Conservation (phyloP, 2,888 invertebrate species). For the Trachelus tabidus region DNA sequence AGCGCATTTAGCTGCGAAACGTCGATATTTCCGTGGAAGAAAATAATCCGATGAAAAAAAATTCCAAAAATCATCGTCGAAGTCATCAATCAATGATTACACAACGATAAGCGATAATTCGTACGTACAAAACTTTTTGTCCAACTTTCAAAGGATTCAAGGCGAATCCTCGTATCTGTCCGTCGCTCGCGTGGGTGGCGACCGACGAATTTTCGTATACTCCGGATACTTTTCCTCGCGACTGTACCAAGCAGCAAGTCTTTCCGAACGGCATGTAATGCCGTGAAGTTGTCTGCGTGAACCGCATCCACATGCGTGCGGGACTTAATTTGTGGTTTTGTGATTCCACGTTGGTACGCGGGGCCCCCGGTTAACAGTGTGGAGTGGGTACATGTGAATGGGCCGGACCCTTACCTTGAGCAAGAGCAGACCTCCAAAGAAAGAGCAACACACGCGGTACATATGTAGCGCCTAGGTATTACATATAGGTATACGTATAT, state of each 20-base stretch:
- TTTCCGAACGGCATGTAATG: slow-evolving; percentile 10
- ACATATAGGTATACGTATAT: background rate
- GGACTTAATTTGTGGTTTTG: slow-evolving; percentile 21
- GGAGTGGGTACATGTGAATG: slow-evolving; percentile 33
- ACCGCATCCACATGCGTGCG: slow-evolving; percentile 3
- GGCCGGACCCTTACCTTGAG: slow-evolving; percentile 39
- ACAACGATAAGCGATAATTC: background rate
- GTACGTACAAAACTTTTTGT: background rate
- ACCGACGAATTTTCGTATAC: background rate
- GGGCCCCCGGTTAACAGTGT: background rate
- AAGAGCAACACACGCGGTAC: slow-evolving; percentile 11
- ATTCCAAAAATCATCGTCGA: too few species aligned
- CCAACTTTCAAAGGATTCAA: background rate
- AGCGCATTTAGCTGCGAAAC: too few species aligned
- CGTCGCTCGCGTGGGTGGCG: background rate
- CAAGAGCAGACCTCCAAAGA: slow-evolving; percentile 32
- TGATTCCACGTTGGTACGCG: slow-evolving; percentile 11
- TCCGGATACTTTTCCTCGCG: slow-evolving; percentile 1
- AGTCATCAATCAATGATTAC: background rate
- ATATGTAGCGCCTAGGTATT: background rate
- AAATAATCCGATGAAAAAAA: too few species aligned
- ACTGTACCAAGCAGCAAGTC: slow-evolving; percentile 13
- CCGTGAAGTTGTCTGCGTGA: background rate
- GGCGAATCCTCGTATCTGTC: background rate
- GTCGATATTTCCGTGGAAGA: too few species aligned